Evolutionary conservation across 2,888 invertebrate species (phyloP).

Genomic region (Zonitis immaculata): DNA sequence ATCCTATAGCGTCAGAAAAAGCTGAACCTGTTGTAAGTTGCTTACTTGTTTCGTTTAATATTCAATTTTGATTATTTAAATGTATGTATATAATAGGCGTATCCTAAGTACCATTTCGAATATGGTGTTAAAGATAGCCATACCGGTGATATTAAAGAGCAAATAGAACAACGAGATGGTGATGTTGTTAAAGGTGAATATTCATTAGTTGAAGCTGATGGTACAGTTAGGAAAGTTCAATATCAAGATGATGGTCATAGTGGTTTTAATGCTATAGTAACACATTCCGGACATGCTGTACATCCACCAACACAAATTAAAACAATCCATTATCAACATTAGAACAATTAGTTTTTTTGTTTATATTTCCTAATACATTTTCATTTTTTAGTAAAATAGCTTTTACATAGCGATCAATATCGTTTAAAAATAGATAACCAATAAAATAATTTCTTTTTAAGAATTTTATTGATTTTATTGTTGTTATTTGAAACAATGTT

Average conservation of each 20-base stretch:
- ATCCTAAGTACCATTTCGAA: constrained; percentile 66
- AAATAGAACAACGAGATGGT: constrained; percentile 65
- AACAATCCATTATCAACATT: constrained; percentile 15
- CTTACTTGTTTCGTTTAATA: neutral
- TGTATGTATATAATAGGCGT: constrained; percentile 48
- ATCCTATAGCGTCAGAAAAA: constrained; percentile 18
- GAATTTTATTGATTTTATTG: neutral
- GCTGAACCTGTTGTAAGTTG: constrained; percentile 27
- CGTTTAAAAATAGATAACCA: neutral
- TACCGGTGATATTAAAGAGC: constrained; percentile 68
- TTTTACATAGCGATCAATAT: no score
- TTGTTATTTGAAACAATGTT: neutral
- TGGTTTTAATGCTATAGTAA: constrained; percentile 59
- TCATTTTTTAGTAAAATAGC: no score
- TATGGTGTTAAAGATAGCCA: constrained; percentile 67
- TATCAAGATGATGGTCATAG: constrained; percentile 57
- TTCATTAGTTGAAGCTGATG: constrained; percentile 61
- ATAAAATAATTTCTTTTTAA: neutral
- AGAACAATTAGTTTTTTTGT: neutral
- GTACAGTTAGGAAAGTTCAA: constrained; percentile 60
- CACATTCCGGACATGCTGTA: constrained; percentile 54
- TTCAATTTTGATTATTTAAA: neutral
- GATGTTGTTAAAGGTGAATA: constrained; percentile 70
- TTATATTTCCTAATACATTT: no score
- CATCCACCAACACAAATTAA: constrained; percentile 44